These are phyloP conservation scores for Numida meleagris DNA, from an alignment of 2,113 vertebrate genomes.

Conservation along the genomic window DNA sequence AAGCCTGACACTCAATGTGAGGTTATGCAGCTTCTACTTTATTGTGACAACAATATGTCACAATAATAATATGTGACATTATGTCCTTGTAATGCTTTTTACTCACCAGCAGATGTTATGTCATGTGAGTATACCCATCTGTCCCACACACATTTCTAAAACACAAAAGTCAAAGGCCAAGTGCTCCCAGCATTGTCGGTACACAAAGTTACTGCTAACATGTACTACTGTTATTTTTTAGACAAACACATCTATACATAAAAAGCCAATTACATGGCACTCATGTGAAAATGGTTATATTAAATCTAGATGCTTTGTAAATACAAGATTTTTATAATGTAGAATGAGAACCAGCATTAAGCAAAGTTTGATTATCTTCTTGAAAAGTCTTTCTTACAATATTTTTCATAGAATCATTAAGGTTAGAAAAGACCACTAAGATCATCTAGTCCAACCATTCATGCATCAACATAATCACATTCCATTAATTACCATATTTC, in stretches of 20 bases:
- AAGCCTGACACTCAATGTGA: too few relatives aligned
- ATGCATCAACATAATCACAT: neutral
- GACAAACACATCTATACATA: neutral
- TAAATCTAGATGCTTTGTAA: neutral
- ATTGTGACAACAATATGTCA: too few relatives aligned
- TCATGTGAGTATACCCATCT: neutral
- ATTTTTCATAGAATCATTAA: too few relatives aligned
- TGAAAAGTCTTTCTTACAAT: neutral
- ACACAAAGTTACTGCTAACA: neutral
- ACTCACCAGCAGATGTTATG: slow-evolving; percentile 3
- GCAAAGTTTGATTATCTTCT: neutral
- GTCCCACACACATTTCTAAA: neutral
- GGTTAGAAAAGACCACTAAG: too few relatives aligned
- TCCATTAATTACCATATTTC: neutral
- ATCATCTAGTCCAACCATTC: neutral
- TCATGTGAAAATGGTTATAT: neutral
- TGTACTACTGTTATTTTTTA: neutral
- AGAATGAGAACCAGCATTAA: neutral
- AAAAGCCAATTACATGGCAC: neutral
- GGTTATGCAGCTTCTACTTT: too few relatives aligned
- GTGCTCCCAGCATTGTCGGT: neutral
- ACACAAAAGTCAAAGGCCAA: neutral
- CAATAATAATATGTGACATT: too few relatives aligned
- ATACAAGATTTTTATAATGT: neutral
- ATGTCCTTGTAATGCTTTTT: neutral